A percentile compares a stretch with the other conserved stretches of the same genome.
These are phyloP conservation scores for Tachina grossa DNA, from an alignment of 2,888 invertebrate species.

Conservation along the genomic window DNA sequence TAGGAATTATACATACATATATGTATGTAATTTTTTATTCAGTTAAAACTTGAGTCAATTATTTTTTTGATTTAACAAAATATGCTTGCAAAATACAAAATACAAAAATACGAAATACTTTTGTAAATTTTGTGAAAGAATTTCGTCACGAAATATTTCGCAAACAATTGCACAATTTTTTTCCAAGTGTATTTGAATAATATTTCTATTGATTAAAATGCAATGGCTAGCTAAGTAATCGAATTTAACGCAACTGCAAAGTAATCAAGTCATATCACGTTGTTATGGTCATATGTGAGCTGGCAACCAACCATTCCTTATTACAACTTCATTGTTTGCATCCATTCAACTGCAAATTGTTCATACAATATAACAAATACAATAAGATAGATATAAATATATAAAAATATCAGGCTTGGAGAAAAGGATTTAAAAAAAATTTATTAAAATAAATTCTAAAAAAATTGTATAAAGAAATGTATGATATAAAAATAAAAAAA, in stretches of 20 bases:
- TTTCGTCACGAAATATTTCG: neutral
- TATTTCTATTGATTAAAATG: conserved; percentile 13
- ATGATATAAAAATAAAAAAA: too few relatives aligned
- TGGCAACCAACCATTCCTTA: conserved; percentile 39
- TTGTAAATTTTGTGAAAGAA: too few relatives aligned
- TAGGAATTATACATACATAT: too few relatives aligned
- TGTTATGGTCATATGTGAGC: conserved; percentile 43
- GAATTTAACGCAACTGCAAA: conserved; percentile 4
- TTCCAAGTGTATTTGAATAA: neutral
- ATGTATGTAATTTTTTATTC: too few relatives aligned
- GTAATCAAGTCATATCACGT: conserved; percentile 55
- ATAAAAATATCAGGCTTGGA: neutral
- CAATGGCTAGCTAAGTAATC: neutral
- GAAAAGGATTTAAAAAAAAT: neutral
- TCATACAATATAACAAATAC: neutral
- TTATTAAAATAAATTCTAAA: neutral
- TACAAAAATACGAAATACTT: too few relatives aligned
- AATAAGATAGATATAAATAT: neutral
- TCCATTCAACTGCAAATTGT: conserved; percentile 32
- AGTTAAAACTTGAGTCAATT: too few relatives aligned
- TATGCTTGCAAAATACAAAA: too few relatives aligned
- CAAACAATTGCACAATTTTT: neutral
- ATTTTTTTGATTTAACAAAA: too few relatives aligned
- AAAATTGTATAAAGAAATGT: neutral
- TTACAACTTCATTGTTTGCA: conserved; percentile 43